These are phyloP conservation scores for Sparus aurata DNA, from an alignment of 2,797 vertebrate genomes.

Conservation along the genomic window DNA sequence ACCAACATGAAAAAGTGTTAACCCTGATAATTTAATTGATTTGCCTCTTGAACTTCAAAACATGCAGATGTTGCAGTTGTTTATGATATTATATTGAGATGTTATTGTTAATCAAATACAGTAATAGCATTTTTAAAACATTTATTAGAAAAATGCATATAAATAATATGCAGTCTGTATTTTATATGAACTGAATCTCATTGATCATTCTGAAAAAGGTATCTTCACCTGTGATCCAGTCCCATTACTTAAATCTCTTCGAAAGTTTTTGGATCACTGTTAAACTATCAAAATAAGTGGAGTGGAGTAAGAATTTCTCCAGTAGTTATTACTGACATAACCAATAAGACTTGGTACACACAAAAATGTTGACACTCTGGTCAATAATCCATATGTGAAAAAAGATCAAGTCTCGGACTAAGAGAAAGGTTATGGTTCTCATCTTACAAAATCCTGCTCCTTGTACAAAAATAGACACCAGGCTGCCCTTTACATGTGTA, in stretches of 20 bases:
- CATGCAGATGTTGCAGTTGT: not conserved
- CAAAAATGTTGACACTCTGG: not conserved
- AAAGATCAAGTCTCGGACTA: constrained; percentile 20
- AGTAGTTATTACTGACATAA: not conserved
- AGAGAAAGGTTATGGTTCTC: constrained; percentile 78
- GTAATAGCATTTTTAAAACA: not conserved
- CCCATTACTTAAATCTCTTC: not conserved
- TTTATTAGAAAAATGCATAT: not conserved
- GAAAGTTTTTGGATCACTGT: not conserved
- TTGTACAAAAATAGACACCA: constrained; percentile 75
- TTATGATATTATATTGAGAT: not conserved
- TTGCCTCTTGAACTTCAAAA: not conserved
- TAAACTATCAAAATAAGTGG: not conserved
- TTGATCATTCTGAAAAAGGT: not conserved
- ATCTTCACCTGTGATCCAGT: not conserved
- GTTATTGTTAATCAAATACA: not conserved
- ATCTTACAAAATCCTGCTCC: constrained; percentile 68
- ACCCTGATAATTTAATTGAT: not conserved
- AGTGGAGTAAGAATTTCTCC: not conserved
- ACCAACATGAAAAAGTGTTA: not conserved
- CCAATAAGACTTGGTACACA: not conserved
- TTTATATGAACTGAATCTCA: not conserved
- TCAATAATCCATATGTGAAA: constrained; percentile 27
- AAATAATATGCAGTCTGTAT: not conserved
- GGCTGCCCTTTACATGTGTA: constrained; percentile 41